phyloP scores from a whole-genome alignment of 2,113 vertebrate species.

The Bagarius yarrelli region DNA sequence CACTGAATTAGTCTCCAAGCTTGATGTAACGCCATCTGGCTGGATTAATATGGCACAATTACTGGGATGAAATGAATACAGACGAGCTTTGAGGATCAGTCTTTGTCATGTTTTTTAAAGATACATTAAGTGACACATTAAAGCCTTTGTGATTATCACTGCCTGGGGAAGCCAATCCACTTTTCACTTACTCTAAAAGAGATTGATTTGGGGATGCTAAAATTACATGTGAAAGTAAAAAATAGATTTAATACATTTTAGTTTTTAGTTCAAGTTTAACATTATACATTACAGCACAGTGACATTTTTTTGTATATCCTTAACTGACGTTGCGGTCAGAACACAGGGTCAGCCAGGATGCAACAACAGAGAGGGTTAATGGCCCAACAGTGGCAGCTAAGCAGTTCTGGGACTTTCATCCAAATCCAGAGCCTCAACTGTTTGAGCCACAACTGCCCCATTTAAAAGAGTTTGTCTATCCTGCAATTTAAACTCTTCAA shows the following conservation, averaged over 20 bases:
- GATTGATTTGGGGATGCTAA: conserved; percentile 54
- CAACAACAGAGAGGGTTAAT: too few relatives aligned
- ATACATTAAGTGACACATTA: conserved; percentile 31
- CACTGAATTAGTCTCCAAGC: conserved; percentile 25
- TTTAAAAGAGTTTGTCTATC: conserved; percentile 59
- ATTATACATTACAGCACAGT: too few relatives aligned
- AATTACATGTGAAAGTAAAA: conserved; percentile 47
- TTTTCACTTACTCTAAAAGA: conserved; percentile 40
- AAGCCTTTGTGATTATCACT: conserved; percentile 51
- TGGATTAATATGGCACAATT: conserved; percentile 41
- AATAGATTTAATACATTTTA: conserved; percentile 67
- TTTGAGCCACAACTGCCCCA: too few relatives aligned
- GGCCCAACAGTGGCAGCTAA: too few relatives aligned
- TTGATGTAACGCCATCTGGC: conserved; percentile 42
- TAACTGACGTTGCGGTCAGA: too few relatives aligned
- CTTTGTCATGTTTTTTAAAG: conserved; percentile 22
- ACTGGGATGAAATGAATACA: conserved; percentile 40
- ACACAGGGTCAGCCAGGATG: too few relatives aligned
- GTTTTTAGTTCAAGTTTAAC: too few relatives aligned
- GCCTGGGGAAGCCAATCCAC: conserved; percentile 58
- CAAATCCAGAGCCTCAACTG: too few relatives aligned
- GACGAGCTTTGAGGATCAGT: conserved; percentile 44
- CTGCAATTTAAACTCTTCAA: conserved; percentile 58
- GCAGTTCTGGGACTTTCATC: too few relatives aligned
- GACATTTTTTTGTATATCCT: too few relatives aligned